Percentiles rank a stretch among this genome's conserved stretches.
phyloP scores from a whole-genome alignment of 2,797 vertebrate genomes.

The Melanotaenia nigrans region DNA sequence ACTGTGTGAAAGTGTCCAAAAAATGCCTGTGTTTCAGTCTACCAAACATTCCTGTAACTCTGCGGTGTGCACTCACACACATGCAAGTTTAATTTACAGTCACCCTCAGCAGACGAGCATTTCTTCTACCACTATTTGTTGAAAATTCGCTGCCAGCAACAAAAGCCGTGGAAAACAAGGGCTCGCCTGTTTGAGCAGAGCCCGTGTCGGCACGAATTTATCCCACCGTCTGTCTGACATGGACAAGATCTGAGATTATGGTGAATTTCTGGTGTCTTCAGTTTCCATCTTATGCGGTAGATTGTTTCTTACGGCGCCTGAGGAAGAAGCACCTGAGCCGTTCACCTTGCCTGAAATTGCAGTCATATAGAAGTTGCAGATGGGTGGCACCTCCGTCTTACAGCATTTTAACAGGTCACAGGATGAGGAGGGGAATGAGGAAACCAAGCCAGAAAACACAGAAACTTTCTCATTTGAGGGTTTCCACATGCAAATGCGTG shows the following conservation, averaged over 20 bases:
- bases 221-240: conserved; percentile 37
- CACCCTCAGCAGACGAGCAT: conserved; percentile 64
- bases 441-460: not conserved
- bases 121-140: conserved; percentile 67
- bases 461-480: not conserved
- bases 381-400: conserved; percentile 11
- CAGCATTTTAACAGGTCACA: conserved; percentile 7
- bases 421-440: not conserved
- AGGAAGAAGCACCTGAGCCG: conserved; percentile 31
- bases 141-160: conserved; percentile 61
- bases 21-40: conserved; percentile 23
- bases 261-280: conserved; percentile 6
- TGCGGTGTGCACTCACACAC: conserved; percentile 47
- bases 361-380: conserved; percentile 31
- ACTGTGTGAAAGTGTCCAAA: not conserved
- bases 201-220: conserved; percentile 40
- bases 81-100: conserved; percentile 70
- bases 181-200: conserved; percentile 51
- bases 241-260: conserved; percentile 42
- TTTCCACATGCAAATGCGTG: not conserved
- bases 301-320: conserved; percentile 7
- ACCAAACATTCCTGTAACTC: conserved; percentile 59
- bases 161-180: conserved; percentile 66
- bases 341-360: conserved; percentile 5
- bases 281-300: conserved; percentile 4